Conservation (phyloP, 2,888 invertebrate genomes). For the Morpho achilles region DNA sequence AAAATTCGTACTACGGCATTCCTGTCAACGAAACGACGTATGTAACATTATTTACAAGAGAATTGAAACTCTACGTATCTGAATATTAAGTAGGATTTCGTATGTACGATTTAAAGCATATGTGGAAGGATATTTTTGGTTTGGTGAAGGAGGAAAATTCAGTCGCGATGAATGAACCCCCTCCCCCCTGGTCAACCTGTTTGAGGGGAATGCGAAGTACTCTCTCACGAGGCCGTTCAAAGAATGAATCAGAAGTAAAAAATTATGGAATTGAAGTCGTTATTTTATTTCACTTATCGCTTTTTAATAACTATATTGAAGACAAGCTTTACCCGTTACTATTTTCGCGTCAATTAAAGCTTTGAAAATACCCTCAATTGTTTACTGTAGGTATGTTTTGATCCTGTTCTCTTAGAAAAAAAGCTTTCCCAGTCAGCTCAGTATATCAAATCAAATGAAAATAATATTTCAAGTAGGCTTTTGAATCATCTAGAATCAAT, state of each 20-base stretch:
- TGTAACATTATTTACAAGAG: not conserved
- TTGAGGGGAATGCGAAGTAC: slow-evolving; percentile 19
- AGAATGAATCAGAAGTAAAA: slow-evolving; percentile 10
- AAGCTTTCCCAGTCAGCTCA: no score
- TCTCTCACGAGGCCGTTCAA: slow-evolving; percentile 20
- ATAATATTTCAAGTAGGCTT: no score
- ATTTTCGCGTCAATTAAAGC: no score
- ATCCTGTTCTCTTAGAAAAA: no score
- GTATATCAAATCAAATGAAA: no score
- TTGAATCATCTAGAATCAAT: no score
- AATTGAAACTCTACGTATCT: not conserved
- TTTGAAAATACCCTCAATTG: no score
- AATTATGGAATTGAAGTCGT: slow-evolving; percentile 5
- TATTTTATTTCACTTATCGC: not conserved
- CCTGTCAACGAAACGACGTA: not conserved
- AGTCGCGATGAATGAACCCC: slow-evolving; percentile 20
- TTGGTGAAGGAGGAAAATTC: slow-evolving; percentile 27
- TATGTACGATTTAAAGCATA: not conserved
- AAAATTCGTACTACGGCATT: slow-evolving; percentile 11
- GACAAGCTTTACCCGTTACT: no score
- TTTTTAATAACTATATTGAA: no score
- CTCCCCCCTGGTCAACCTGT: slow-evolving; percentile 22
- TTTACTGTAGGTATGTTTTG: no score
- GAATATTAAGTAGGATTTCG: not conserved
- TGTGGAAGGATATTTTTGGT: slow-evolving; percentile 5